phyloP scores from a whole-genome alignment of 1,140 invertebrate species.

The Cotesia glomerata region DNA sequence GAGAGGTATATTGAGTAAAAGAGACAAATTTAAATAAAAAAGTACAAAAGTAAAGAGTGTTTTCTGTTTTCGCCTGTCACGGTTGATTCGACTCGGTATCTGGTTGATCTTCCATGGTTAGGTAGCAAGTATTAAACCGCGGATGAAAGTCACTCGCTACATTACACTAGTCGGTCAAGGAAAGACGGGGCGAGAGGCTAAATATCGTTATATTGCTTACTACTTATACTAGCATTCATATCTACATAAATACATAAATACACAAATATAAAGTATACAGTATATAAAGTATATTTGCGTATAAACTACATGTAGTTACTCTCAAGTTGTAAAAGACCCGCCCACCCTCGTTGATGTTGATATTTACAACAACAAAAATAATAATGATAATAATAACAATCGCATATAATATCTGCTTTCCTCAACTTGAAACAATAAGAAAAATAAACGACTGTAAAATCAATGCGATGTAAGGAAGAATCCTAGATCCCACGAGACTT shows the following conservation, averaged over 20 bases:
- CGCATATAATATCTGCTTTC: not conserved
- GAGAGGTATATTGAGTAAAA: not conserved
- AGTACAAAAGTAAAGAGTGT: not conserved
- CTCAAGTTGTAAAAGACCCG: not conserved
- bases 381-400: too few species aligned
- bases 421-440: not conserved
- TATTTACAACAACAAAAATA: not conserved
- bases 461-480: not conserved
- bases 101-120: slow-evolving; percentile 22
- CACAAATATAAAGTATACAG: too few species aligned
- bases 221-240: not conserved
- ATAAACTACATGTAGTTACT: not conserved
- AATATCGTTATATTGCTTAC: not conserved
- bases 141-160: slow-evolving; percentile 24
- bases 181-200: slow-evolving; percentile 21
- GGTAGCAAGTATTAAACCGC: slow-evolving; percentile 18
- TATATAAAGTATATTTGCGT: not conserved
- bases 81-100: slow-evolving; percentile 17
- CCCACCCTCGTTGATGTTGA: slow-evolving; percentile 14
- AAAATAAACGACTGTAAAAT: not conserved
- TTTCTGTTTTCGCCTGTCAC: slow-evolving; percentile 21
- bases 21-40: not conserved
- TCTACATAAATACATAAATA: too few species aligned
- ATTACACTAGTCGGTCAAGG: slow-evolving; percentile 29
- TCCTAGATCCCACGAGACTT: not conserved